Evolutionary conservation across 2,888 invertebrate genomes (phyloP).

Genomic region (Hermodice carunculata): DNA sequence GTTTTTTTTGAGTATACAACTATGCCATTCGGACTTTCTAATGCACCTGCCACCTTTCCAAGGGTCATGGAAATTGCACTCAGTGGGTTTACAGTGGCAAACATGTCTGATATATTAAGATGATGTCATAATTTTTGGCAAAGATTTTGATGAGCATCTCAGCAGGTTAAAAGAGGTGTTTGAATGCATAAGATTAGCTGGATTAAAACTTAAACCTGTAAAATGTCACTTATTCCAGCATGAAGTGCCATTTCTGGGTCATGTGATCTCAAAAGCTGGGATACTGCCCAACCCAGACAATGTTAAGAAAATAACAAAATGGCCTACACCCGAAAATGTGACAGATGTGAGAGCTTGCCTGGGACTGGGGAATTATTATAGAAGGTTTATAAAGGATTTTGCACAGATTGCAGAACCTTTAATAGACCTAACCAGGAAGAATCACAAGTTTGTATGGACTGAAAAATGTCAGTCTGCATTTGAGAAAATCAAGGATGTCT

Average conservation of each 20-base stretch:
- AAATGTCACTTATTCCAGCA: conserved; percentile 39
- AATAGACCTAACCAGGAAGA: neutral
- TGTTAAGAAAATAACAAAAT: neutral
- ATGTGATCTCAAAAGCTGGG: conserved; percentile 10
- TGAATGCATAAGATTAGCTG: no score
- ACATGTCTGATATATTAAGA: conserved; percentile 39
- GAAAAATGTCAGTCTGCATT: conserved; percentile 2
- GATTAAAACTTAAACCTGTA: conserved; percentile 42
- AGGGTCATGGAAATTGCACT: conserved; percentile 39
- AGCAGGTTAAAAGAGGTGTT: conserved; percentile 35
- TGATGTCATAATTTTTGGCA: conserved; percentile 40
- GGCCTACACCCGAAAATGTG: conserved; percentile 4
- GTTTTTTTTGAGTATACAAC: conserved; percentile 35
- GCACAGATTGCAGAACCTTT: conserved; percentile 8
- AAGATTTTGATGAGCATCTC: conserved; percentile 25
- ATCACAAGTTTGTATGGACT: conserved; percentile 16
- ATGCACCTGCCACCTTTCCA: conserved; percentile 42
- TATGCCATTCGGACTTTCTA: conserved; percentile 41
- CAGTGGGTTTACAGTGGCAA: conserved; percentile 27
- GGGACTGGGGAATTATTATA: conserved; percentile 19
- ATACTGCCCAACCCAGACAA: conserved; percentile 15
- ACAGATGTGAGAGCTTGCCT: conserved; percentile 9
- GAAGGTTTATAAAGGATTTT: conserved; percentile 19
- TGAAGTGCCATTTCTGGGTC: conserved; percentile 23
- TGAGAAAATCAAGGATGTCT: no score